Evolutionary conservation across 2,888 invertebrate genomes (phyloP), one percentile per base, ranked within the genome.

Genomic region (Hypena proboscidalis): DNA sequence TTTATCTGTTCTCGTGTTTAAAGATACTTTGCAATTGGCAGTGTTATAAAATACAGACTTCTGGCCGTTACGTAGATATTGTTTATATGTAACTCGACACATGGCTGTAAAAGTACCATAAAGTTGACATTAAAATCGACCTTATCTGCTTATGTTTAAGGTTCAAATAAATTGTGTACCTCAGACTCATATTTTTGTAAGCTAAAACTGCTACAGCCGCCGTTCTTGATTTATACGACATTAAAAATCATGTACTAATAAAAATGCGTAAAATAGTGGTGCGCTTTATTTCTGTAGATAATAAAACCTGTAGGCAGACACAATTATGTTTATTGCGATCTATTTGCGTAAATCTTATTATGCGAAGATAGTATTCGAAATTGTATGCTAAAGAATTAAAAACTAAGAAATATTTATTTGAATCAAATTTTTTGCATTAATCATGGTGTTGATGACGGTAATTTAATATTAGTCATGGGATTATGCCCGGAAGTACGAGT

Each of bases 11-110:
- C 46, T 59, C 59, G 46, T 59, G 59, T 47, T 50, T 44, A 35
- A 50, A 62, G 62, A 37, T 53, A 62, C 49, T 58, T 58, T 50
- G 49, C 58, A 47, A 60, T 50, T 58, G 58, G 50, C 38, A 54
- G 36, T 47, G 39, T 58, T 59, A 47, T 53, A 59, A 61, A 59
- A 47, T 49, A 52, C 35, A 38, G 46, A 34, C 36, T 37, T 37
- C 46, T 45, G 48, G 49, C 31, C 14, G 23, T 47, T 49, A 46
- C 25, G 44, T 35, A 39, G 30, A 40, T 47, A 44, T 62, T 60
- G 39, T 62, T 58, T 58, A 58, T 62, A 47, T 47, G 47, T 40
- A 54, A 46, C 53, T 54, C 48, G 39, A 61, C 43, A 53, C 27
- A 50, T 42, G 41, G 36, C 31, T 19, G 41, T 37, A 29, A 43